phyloP scores from a whole-genome alignment of 2,888 invertebrate species.

The Cryptus armator region DNA sequence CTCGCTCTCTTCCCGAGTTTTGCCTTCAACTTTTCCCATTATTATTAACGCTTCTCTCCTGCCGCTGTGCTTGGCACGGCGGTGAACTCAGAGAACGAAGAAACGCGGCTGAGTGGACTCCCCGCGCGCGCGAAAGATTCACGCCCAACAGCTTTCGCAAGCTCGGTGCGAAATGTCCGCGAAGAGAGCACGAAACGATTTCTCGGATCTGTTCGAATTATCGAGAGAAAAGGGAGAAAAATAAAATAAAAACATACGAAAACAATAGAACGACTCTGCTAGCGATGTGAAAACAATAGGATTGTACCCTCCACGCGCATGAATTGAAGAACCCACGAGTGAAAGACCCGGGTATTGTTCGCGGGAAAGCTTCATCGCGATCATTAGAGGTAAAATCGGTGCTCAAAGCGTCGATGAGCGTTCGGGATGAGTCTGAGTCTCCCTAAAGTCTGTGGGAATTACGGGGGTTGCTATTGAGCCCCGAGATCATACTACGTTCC shows the following conservation, averaged over 20 bases:
- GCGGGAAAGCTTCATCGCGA: background rate
- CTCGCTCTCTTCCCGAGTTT: constrained; percentile 57
- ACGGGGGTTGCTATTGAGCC: background rate
- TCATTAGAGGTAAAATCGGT: constrained; percentile 41
- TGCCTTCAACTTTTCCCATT: constrained; percentile 80
- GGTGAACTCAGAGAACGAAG: background rate
- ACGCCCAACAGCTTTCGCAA: background rate
- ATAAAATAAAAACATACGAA: background rate
- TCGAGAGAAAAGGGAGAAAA: constrained; percentile 3
- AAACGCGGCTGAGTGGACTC: background rate
- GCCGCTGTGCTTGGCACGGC: constrained; percentile 38
- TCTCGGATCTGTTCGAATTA: constrained; percentile 30
- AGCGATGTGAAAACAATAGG: background rate
- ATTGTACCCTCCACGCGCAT: background rate
- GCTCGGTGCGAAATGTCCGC: background rate
- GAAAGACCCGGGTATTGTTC: constrained; percentile 18
- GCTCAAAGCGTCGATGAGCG: background rate
- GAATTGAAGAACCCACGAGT: constrained; percentile 9
- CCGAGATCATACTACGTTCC: constrained; percentile 3
- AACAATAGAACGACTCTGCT: constrained; percentile 1
- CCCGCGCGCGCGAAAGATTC: background rate
- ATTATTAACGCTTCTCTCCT: constrained; percentile 79
- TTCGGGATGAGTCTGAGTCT: background rate
- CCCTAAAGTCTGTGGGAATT: background rate
- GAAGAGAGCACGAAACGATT: constrained; percentile 15